These are phyloP conservation scores for Ornithoptera priamus DNA, from an alignment of 2,888 invertebrate genomes.

Conservation along the genomic window DNA sequence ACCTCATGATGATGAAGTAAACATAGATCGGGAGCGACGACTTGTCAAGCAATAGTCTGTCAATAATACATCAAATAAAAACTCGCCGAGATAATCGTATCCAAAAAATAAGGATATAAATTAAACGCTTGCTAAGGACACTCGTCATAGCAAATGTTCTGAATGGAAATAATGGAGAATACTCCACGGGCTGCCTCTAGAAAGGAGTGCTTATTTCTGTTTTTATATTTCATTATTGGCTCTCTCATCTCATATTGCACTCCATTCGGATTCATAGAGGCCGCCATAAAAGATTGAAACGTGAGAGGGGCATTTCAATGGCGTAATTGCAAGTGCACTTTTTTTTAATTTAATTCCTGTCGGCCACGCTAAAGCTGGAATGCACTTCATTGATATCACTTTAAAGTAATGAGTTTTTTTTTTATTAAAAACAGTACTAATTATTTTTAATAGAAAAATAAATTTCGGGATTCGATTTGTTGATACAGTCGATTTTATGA, in stretches of 20 bases:
- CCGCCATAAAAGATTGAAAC: constrained; percentile 78
- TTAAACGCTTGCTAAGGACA: constrained; percentile 67
- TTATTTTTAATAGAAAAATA: constrained; percentile 30
- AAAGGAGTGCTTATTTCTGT: constrained; percentile 74
- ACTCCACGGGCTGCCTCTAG: constrained; percentile 62
- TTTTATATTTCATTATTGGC: constrained; percentile 80
- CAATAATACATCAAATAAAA: constrained; percentile 29
- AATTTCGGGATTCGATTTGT: background rate
- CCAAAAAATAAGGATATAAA: constrained; percentile 50
- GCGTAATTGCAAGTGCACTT: constrained; percentile 78
- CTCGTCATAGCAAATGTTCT: constrained; percentile 69
- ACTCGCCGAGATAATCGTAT: constrained; percentile 26
- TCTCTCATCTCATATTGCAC: constrained; percentile 78
- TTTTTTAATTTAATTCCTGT: constrained; percentile 75
- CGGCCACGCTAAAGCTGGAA: constrained; percentile 73
- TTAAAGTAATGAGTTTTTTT: constrained; percentile 64
- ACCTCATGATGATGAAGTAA: no score
- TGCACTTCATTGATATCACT: constrained; percentile 75
- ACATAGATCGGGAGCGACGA: constrained; percentile 2
- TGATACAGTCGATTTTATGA: no score
- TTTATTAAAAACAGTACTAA: constrained; percentile 19
- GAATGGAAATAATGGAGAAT: constrained; percentile 73
- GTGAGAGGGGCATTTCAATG: constrained; percentile 77
- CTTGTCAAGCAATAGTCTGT: constrained; percentile 20
- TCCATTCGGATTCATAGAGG: constrained; percentile 71